These are phyloP conservation scores for Crepidodera aurea DNA, from an alignment of 2,888 invertebrate genomes.

Conservation along the genomic window DNA sequence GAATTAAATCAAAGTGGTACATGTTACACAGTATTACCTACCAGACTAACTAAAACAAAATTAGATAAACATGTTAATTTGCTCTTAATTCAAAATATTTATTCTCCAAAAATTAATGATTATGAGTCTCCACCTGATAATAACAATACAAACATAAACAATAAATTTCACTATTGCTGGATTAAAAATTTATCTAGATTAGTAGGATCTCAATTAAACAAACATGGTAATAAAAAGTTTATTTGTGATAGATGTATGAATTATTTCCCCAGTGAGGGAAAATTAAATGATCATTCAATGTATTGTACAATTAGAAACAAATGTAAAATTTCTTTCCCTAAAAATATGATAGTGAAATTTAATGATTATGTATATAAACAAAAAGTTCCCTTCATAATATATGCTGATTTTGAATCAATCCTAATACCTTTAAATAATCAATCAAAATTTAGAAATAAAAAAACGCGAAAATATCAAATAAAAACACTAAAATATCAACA, in stretches of 20 bases:
- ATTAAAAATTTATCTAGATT: constrained; percentile 10
- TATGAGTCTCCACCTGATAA: background rate
- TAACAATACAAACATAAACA: background rate
- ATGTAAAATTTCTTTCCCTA: background rate
- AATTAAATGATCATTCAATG: background rate
- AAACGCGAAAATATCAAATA: no score
- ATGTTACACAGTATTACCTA: background rate
- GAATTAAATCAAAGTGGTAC: background rate
- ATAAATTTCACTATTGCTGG: constrained; percentile 3
- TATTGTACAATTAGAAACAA: background rate
- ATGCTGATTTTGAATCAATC: constrained; percentile 39
- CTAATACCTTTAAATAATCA: background rate
- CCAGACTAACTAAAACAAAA: background rate
- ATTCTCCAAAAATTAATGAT: background rate
- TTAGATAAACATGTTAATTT: background rate
- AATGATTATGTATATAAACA: constrained; percentile 21
- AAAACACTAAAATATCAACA: constrained; percentile 15
- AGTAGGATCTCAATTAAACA: background rate
- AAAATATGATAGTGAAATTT: constrained; percentile 25
- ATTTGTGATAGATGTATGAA: constrained; percentile 13
- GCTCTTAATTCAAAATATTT: background rate
- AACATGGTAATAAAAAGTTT: background rate
- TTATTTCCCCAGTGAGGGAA: constrained; percentile 5
- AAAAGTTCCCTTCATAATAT: constrained; percentile 33
- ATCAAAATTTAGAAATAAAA: background rate